phyloP scores from a whole-genome alignment of 2,888 invertebrate species.

The Lasioglossum leucozonium region DNA sequence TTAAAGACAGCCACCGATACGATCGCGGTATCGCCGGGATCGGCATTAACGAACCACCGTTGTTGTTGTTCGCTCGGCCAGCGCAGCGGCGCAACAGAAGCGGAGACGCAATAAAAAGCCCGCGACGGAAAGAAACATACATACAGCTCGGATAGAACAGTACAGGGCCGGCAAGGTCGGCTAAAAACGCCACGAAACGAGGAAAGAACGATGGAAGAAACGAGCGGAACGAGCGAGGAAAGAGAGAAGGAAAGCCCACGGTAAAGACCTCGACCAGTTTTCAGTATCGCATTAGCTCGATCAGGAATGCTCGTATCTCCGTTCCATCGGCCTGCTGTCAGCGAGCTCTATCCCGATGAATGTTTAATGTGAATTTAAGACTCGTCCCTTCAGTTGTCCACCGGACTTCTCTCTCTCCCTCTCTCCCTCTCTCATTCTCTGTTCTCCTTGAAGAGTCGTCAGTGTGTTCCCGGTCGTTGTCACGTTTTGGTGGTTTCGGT shows the following conservation, averaged over 20 bases:
- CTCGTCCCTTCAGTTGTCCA: conserved; percentile 28
- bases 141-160: neutral
- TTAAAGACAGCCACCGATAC: conserved; percentile 14
- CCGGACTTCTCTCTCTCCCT: neutral
- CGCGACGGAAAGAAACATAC: conserved; percentile 15
- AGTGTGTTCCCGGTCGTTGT: conserved; percentile 59
- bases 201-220: conserved; percentile 4
- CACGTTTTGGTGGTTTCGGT: conserved; percentile 70
- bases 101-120: neutral
- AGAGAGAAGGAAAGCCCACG: conserved; percentile 45
- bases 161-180: conserved; percentile 2
- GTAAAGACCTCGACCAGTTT: conserved; percentile 68
- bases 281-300: conserved; percentile 72
- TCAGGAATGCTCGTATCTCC: conserved; percentile 68
- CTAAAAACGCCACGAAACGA: conserved; percentile 35
- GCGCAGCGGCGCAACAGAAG: neutral
- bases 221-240: conserved; percentile 2
- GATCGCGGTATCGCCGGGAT: neutral
- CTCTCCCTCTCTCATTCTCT: conserved; percentile 3
- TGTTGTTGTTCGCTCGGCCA: neutral
- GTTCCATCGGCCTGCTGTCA: conserved; percentile 70
- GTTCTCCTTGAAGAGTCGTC: conserved; percentile 54
- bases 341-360: conserved; percentile 66
- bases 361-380: conserved; percentile 74
- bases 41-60: conserved; percentile 9